A percentile compares a stretch with the other conserved stretches of the same genome.
Conservation (phyloP, 2,113 vertebrate genomes). For the Chascanopsetta lugubris region DNA sequence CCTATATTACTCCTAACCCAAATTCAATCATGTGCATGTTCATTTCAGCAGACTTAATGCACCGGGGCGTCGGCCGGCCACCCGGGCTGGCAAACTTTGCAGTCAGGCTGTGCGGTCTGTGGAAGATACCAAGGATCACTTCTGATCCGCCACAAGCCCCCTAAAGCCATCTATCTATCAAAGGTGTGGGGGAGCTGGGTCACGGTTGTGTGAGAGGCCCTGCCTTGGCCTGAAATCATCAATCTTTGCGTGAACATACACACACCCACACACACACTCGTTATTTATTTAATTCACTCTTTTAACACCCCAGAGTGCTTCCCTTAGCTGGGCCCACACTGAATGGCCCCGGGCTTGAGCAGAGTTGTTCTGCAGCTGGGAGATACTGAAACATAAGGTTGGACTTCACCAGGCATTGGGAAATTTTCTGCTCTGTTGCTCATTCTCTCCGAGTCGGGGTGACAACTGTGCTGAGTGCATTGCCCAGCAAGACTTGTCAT, state of each 20-base stretch:
- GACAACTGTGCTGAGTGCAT: slow-evolving; percentile 27
- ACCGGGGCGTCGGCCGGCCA: slow-evolving; percentile 6
- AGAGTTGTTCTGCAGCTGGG: slow-evolving; percentile 48
- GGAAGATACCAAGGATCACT: slow-evolving; percentile 83
- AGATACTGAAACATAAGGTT: slow-evolving; percentile 55
- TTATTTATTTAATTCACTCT: slow-evolving; percentile 68
- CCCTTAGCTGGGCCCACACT: slow-evolving; percentile 53
- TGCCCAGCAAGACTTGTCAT: slow-evolving; percentile 3
- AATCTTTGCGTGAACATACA: slow-evolving; percentile 51
- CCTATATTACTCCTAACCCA: slow-evolving; percentile 49
- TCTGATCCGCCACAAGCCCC: slow-evolving; percentile 79
- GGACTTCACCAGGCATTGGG: slow-evolving; percentile 33
- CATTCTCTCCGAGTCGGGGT: slow-evolving; percentile 1
- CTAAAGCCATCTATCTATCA: slow-evolving; percentile 84
- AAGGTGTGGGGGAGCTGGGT: slow-evolving; percentile 58
- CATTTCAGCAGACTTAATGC: slow-evolving; percentile 44
- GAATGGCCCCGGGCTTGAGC: slow-evolving; percentile 55
- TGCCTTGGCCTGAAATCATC: slow-evolving; percentile 58
- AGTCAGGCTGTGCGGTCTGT: slow-evolving; percentile 74
- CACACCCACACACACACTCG: slow-evolving; percentile 26
- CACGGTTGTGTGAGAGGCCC: slow-evolving; percentile 52
- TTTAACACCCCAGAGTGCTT: slow-evolving; percentile 55
- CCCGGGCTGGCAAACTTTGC: slow-evolving; percentile 56
- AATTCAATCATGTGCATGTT: slow-evolving; percentile 55
- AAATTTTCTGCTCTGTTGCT: slow-evolving; percentile 25